Base-by-base conservation (phyloP, 2,888 invertebrate genomes). In the Schizaphis graminum region DNA sequence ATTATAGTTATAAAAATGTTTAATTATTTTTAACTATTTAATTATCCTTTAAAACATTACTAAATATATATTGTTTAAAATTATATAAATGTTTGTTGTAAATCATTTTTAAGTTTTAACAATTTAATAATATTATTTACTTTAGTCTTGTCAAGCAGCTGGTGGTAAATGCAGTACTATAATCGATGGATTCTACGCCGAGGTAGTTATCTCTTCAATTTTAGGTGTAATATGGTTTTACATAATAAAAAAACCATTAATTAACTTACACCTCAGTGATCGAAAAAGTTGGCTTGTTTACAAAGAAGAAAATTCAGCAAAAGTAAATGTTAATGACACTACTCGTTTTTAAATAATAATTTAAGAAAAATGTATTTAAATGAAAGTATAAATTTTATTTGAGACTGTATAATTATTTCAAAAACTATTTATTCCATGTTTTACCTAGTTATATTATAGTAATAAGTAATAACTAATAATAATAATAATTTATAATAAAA, bases 101-200 rank as follows among this genome's bases (percentile, higher is more conserved):
- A 67, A 67, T 67, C 13, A 67, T 67, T 67, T n/a, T 67, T 13
- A 53, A 53, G 49, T 53, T 53, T 53, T 77, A 77, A 77, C n/a
- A 77, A 35, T 21, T 77, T 5, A 77, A 77, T 77, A 77, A 77
- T 35, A 67, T 16, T n/a, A 35, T 77, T 35, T 21, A 24, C 21
- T 77, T 11, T 77, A 77, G 77, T 77, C 77, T 77, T 77, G 77
- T 35, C 41, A n/a, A 67, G 67, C 44, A 91, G 24, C n/a, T 16
- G 94, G 94, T 21, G 97, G 97, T 95, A 91, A 92, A 57, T 95
- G 95, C 47, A 91, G 94, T 28, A 88, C 89, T 8, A 91, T 90
- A 41, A 47, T 88, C 21, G 53, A 53, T 49, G 88, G 88, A 88
- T 88, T 53, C 35, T 88, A 88, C 10, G 24, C 88, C n/a, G 53